These are phyloP conservation scores for Drosophila nasuta DNA, from an alignment of 1,140 invertebrate genomes.

Conservation along the genomic window DNA sequence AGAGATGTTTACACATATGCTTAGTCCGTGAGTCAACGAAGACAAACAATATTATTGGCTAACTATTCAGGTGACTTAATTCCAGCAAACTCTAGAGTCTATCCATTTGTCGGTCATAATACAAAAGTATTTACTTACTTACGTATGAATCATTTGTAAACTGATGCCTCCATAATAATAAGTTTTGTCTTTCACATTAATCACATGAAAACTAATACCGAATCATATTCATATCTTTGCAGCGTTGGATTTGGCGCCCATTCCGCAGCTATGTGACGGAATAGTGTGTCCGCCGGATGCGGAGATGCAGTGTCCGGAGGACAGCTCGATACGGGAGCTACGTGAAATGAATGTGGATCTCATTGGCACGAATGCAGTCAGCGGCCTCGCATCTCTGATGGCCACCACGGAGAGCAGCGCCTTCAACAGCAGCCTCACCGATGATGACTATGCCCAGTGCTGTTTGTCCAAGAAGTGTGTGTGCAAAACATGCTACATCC, in stretches of 20 bases:
- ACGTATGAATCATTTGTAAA: too few relatives aligned
- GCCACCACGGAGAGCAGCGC: conserved; percentile 13
- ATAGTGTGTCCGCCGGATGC: conserved; percentile 70
- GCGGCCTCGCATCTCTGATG: neutral
- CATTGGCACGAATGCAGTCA: conserved; percentile 53
- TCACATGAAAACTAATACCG: too few relatives aligned
- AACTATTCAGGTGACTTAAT: too few relatives aligned
- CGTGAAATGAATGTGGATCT: conserved; percentile 51
- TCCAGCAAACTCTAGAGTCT: too few relatives aligned
- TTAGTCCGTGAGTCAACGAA: too few relatives aligned
- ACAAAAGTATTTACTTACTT: too few relatives aligned
- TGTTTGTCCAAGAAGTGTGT: conserved; percentile 73
- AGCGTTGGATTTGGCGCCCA: conserved; percentile 38
- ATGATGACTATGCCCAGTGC: conserved; percentile 58
- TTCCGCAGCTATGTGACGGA: conserved; percentile 61
- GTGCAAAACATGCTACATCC: conserved; percentile 76
- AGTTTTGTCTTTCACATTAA: too few relatives aligned
- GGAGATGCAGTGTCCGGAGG: conserved; percentile 75
- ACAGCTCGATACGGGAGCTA: conserved; percentile 66
- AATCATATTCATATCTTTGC: conserved; percentile 6
- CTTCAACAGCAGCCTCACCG: conserved; percentile 46
- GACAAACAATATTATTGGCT: too few relatives aligned
- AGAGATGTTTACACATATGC: too few relatives aligned
- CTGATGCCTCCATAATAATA: too few relatives aligned
- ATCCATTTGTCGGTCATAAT: too few relatives aligned